These are phyloP conservation scores for Fulmarus glacialis DNA, from an alignment of 2,113 vertebrate genomes.

Conservation along the genomic window DNA sequence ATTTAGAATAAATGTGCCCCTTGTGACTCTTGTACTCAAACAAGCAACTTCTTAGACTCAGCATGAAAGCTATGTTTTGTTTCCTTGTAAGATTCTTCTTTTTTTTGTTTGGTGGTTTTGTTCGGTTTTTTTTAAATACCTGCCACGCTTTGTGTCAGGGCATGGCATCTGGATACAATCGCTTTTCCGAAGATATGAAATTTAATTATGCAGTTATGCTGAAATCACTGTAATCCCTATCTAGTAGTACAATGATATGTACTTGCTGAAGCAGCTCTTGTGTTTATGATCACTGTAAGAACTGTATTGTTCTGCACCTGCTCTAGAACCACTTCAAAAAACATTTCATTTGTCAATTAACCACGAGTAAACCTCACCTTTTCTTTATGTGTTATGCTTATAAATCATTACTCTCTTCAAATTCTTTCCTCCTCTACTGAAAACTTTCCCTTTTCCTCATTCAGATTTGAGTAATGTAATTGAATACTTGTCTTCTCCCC, in stretches of 20 bases:
- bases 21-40: slow-evolving; percentile 18
- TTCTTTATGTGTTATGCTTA: background rate
- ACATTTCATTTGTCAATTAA: background rate
- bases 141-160: background rate
- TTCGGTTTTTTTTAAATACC: background rate
- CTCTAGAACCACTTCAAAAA: background rate
- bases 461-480: background rate
- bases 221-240: background rate
- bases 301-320: background rate
- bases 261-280: background rate
- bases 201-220: background rate
- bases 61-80: background rate
- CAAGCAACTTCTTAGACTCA: background rate
- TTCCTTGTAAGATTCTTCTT: background rate
- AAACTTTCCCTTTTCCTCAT: background rate
- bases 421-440: background rate
- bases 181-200: background rate
- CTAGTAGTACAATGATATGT: background rate
- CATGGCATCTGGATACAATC: background rate
- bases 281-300: background rate
- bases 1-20: background rate
- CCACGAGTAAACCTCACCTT: background rate
- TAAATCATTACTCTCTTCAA: background rate
- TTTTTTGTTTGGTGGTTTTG: no score
- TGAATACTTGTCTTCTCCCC: background rate